These are phyloP conservation scores for Penaeus chinensis DNA, from an alignment of 1,140 invertebrate species.

Conservation along the genomic window DNA sequence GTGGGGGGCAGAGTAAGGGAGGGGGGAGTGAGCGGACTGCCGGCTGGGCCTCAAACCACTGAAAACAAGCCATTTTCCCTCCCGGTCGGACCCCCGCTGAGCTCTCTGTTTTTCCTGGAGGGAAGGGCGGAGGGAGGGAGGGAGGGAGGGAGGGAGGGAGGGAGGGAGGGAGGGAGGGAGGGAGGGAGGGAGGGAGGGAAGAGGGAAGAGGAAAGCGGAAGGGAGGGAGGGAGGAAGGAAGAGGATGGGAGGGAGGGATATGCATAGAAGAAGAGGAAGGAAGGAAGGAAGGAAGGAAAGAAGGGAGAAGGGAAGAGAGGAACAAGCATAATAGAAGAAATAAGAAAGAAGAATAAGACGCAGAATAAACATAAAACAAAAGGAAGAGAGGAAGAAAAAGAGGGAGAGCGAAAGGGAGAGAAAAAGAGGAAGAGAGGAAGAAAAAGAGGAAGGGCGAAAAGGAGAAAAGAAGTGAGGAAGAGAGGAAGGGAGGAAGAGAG, in stretches of 20 bases:
- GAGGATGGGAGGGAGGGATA: neutral
- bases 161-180: neutral
- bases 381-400: too few relatives aligned
- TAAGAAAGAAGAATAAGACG: neutral
- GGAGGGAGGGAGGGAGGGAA: neutral
- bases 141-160: neutral
- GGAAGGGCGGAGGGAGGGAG: neutral
- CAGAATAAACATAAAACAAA: neutral
- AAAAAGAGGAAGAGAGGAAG: neutral
- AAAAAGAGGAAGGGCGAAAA: too few relatives aligned
- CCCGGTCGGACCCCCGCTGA: conserved; percentile 19
- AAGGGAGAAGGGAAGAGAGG: neutral
- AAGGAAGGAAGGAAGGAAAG: neutral
- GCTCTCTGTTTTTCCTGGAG: conserved; percentile 31
- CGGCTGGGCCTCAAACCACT: neutral
- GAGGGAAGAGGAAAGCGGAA: neutral
- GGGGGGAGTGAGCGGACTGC: neutral
- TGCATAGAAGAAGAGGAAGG: neutral
- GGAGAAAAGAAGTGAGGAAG: neutral
- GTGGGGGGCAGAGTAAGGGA: neutral
- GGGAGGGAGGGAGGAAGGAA: neutral
- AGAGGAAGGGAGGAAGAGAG: neutral
- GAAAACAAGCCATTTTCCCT: conserved; percentile 27
- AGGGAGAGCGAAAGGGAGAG: too few relatives aligned
- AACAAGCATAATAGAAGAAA: neutral